Conservation (phyloP, 2,797 vertebrate genomes). For the Tarsius wallacei region DNA sequence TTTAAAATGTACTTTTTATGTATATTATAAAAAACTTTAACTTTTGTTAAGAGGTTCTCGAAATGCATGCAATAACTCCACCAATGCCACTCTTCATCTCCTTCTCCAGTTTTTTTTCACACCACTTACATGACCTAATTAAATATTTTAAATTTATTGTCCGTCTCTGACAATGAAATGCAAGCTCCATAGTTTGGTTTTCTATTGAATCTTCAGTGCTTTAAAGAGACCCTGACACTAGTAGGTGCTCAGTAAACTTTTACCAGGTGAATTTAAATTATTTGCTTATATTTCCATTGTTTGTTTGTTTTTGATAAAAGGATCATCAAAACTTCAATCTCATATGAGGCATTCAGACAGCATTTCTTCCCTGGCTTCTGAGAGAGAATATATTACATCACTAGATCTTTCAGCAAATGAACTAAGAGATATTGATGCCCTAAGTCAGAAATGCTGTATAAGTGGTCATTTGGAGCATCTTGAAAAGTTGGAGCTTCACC, state of each 20-base stretch:
- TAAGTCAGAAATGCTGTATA: slow-evolving; percentile 92
- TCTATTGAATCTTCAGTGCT: not conserved
- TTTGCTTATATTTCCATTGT: slow-evolving; percentile 41
- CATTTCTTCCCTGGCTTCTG: slow-evolving; percentile 90
- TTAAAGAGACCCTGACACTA: not conserved
- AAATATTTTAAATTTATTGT: not conserved
- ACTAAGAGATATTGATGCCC: slow-evolving; percentile 93
- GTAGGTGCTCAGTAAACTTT: not conserved
- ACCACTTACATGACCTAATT: not conserved
- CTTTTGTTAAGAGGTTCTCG: not conserved
- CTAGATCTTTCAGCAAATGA: slow-evolving; percentile 98
- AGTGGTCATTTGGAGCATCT: slow-evolving; percentile 94
- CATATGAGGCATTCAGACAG: slow-evolving; percentile 90
- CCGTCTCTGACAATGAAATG: not conserved
- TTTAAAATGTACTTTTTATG: slow-evolving; percentile 23
- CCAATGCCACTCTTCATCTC: not conserved
- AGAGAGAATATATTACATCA: slow-evolving; percentile 95
- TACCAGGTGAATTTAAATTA: not conserved
- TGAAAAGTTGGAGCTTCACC: slow-evolving; percentile 95
- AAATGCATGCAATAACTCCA: not conserved
- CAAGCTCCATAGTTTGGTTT: not conserved
- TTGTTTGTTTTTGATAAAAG: slow-evolving; percentile 86
- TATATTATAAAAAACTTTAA: not conserved
- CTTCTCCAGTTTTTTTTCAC: not conserved
- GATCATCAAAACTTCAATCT: slow-evolving; percentile 87